Percentiles rank a stretch among this genome's conserved stretches.
These are phyloP conservation scores for Scytalopus superciliaris DNA, from an alignment of 2,113 vertebrate species.

Conservation along the genomic window DNA sequence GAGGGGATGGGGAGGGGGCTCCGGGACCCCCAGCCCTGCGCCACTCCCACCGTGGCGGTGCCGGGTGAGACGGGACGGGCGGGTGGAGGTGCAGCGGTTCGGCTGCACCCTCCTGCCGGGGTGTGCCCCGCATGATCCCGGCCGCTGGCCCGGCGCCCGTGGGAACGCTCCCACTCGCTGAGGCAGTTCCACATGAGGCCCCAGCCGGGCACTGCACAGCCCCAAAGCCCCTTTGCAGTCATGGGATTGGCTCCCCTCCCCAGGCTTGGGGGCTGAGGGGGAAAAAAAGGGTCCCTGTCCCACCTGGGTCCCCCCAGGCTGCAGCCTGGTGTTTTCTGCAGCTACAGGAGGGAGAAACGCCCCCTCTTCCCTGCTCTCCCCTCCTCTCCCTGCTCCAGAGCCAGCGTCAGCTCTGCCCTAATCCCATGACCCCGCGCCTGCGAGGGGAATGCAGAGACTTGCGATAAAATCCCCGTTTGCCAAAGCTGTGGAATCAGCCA, in stretches of 20 bases:
- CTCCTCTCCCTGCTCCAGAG: background rate
- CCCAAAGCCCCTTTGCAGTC: background rate
- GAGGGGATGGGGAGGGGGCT: background rate
- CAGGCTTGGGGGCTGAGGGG: too few species aligned
- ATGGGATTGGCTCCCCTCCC: accelerated
- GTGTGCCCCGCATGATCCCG: background rate
- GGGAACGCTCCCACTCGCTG: constrained; percentile 35
- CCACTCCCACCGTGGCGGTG: accelerated
- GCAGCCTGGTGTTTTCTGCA: background rate
- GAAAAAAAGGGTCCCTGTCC: background rate
- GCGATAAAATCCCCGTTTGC: constrained; percentile 2
- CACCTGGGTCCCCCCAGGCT: background rate
- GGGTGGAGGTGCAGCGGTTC: background rate
- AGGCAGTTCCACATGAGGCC: background rate
- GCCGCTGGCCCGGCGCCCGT: constrained; percentile 36
- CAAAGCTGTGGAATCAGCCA: constrained; percentile 13
- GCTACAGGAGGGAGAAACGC: background rate
- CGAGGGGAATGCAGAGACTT: constrained; percentile 8
- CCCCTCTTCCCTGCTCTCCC: background rate
- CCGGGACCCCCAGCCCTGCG: background rate
- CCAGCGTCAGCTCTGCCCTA: constrained; percentile 2
- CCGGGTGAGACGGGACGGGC: background rate
- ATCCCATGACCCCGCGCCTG: constrained; percentile 25
- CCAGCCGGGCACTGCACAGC: background rate
- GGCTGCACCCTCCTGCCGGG: constrained; percentile 27